These are phyloP conservation scores for Ptilonorhynchus violaceus DNA, from an alignment of 2,113 vertebrate genomes.

Conservation along the genomic window DNA sequence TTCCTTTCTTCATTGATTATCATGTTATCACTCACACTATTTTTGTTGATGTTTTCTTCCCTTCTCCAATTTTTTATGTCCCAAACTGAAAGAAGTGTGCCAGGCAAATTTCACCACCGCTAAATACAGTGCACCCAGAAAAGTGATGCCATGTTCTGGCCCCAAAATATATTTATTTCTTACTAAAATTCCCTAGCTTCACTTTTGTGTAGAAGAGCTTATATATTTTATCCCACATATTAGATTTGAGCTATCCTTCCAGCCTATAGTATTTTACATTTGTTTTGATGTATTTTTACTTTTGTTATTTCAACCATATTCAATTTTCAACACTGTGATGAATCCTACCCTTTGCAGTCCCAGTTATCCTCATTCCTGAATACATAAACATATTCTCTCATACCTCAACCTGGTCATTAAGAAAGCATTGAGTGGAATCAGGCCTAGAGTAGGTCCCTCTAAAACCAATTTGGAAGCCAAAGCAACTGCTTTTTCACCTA, in stretches of 20 bases:
- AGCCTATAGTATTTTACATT: not conserved
- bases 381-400: not conserved
- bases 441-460: not conserved
- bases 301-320: not conserved
- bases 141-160: not conserved
- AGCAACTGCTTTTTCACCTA: not conserved
- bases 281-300: not conserved
- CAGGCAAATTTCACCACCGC: not conserved
- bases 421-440: not conserved
- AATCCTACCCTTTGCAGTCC: not conserved
- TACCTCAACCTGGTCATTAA: not conserved
- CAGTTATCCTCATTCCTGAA: not conserved
- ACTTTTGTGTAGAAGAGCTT: not conserved
- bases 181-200: not conserved
- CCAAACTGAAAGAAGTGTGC: not conserved
- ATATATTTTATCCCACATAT: fast-evolving
- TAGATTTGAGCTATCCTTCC: not conserved
- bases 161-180: not conserved
- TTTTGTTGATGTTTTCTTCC: not conserved
- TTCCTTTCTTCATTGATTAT: not conserved
- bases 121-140: not conserved
- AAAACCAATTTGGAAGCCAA: not conserved
- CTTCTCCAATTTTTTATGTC: not conserved
- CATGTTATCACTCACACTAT: not conserved
- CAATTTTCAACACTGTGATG: not conserved